A percentile compares a stretch with the other conserved stretches of the same genome.
These are phyloP conservation scores for Anser brachyrhynchus DNA, from an alignment of 2,113 vertebrate genomes.

Conservation along the genomic window DNA sequence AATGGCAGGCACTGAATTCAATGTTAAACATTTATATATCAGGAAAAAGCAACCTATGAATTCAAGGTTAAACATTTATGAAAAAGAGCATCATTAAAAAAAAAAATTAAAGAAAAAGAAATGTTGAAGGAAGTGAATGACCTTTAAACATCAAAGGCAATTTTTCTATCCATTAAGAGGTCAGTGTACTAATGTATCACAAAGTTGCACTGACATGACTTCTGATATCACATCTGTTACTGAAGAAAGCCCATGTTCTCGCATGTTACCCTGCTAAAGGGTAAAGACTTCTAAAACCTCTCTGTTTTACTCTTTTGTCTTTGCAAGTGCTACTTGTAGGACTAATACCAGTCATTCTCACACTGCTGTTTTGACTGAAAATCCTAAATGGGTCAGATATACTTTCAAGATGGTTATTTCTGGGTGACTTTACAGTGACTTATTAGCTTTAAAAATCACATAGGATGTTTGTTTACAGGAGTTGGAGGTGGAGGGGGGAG, in stretches of 20 bases:
- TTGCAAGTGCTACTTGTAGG: background rate
- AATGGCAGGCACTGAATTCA: background rate
- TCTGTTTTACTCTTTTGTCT: background rate
- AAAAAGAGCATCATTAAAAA: background rate
- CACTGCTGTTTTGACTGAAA: background rate
- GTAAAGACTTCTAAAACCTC: background rate
- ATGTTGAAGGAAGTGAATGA: background rate
- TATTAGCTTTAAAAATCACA: background rate
- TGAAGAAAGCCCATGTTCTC: background rate
- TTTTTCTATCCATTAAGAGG: background rate
- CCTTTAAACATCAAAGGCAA: constrained; percentile 36
- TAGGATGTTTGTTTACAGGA: background rate
- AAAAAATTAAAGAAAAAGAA: background rate
- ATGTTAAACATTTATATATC: constrained; percentile 2
- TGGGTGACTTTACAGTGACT: background rate
- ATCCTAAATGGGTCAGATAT: background rate
- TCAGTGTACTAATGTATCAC: background rate
- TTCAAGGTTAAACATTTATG: constrained; percentile 25
- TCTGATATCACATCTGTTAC: background rate
- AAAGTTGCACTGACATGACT: background rate
- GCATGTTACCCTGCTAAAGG: background rate
- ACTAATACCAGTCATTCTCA: background rate
- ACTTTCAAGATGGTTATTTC: background rate
- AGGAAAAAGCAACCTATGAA: constrained; percentile 11
- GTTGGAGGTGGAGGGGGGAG: no score